phyloP scores from a whole-genome alignment of 2,888 invertebrate species.

The Drosophila cognata region DNA sequence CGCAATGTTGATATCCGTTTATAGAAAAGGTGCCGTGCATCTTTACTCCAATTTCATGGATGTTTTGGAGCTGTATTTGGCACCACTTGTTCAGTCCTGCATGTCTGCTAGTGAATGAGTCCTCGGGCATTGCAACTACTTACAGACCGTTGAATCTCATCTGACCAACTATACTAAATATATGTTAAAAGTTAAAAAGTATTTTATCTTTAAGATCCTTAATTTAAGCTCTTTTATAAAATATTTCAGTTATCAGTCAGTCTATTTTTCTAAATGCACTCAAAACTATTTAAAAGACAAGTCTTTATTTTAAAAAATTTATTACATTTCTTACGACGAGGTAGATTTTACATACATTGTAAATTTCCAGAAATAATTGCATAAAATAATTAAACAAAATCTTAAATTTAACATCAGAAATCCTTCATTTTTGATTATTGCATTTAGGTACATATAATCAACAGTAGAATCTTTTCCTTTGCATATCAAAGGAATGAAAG shows the following conservation, averaged over 20 bases:
- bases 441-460: not conserved
- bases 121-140: not conserved
- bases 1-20: not conserved
- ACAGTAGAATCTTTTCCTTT: not conserved
- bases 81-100: conserved; percentile 12
- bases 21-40: accelerated
- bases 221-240: not conserved
- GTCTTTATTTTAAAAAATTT: not conserved
- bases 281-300: not conserved
- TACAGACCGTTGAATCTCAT: not conserved
- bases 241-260: not conserved
- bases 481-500: not conserved
- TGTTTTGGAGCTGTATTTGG: conserved; percentile 12
- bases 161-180: not conserved
- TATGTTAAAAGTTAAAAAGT: not conserved
- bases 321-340: too few relatives aligned
- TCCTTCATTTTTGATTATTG: not conserved
- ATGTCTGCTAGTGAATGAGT: not conserved
- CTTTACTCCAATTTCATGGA: not conserved
- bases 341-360: too few relatives aligned
- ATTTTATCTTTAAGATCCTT: not conserved
- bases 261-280: not conserved
- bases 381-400: not conserved
- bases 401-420: not conserved
- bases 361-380: not conserved